These are phyloP conservation scores for Schrankia costaestrigalis DNA, from an alignment of 2,888 invertebrate genomes.

Conservation along the genomic window DNA sequence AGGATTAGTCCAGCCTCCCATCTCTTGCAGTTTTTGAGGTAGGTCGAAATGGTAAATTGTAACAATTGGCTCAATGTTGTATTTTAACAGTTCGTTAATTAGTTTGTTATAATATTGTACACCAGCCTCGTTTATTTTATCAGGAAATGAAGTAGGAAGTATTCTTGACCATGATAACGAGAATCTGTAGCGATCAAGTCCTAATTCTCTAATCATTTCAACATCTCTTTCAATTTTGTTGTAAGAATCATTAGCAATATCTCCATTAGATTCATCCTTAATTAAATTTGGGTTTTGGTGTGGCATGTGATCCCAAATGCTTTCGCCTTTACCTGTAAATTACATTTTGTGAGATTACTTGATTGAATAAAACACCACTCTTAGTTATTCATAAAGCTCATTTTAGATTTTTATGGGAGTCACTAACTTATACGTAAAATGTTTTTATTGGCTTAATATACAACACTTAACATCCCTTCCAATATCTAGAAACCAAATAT, in stretches of 20 bases:
- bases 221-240: constrained; percentile 80
- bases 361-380: background rate
- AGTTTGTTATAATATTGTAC: constrained; percentile 57
- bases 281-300: constrained; percentile 71
- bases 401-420: no score
- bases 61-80: constrained; percentile 82
- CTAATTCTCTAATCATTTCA: constrained; percentile 63
- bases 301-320: constrained; percentile 83
- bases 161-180: constrained; percentile 83
- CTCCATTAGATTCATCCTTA: constrained; percentile 75
- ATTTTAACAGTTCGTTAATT: constrained; percentile 78
- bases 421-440: no score
- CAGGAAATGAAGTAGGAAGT: constrained; percentile 78
- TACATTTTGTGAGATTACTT: background rate
- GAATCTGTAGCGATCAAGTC: constrained; percentile 76
- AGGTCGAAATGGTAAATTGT: constrained; percentile 78
- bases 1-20: constrained; percentile 76
- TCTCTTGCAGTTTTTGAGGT: constrained; percentile 70
- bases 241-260: constrained; percentile 81
- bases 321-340: constrained; percentile 73
- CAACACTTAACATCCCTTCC: background rate
- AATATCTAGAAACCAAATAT: no score
- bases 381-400: no score
- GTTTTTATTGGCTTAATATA: no score
- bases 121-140: constrained; percentile 75